Evolutionary conservation across 2,113 vertebrate species (phyloP).

Genomic region (Trochalopteron elliotii): DNA sequence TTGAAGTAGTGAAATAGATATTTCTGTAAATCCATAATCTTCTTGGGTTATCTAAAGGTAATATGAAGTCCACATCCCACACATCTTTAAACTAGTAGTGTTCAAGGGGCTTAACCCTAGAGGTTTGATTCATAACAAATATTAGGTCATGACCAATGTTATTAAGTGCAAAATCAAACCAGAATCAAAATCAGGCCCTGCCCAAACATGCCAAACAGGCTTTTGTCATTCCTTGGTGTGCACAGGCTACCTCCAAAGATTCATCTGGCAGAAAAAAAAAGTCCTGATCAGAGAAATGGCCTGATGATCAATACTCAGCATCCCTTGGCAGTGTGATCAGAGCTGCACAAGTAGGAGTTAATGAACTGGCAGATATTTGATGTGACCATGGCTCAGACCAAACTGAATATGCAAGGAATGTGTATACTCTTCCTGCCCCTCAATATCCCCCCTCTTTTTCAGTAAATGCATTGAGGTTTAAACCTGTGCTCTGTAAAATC

Average conservation of each 20-base stretch:
- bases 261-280: neutral
- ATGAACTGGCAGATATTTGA: neutral
- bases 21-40: neutral
- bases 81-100: neutral
- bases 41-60: neutral
- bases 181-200: neutral
- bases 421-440: neutral
- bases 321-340: neutral
- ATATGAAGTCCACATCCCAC: neutral
- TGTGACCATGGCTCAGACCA: neutral
- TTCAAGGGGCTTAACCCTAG: neutral
- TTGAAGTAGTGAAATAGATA: constrained; percentile 7
- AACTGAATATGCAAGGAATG: neutral
- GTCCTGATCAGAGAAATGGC: neutral
- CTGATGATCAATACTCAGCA: neutral
- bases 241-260: neutral
- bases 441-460: neutral
- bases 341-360: neutral
- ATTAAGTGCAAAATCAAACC: neutral
- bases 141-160: neutral
- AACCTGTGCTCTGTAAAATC: neutral
- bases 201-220: neutral
- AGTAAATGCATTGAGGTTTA: neutral
- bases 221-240: neutral
- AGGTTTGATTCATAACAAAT: neutral